phyloP scores from a whole-genome alignment of 2,888 invertebrate genomes.

The Dryobota labecula region DNA sequence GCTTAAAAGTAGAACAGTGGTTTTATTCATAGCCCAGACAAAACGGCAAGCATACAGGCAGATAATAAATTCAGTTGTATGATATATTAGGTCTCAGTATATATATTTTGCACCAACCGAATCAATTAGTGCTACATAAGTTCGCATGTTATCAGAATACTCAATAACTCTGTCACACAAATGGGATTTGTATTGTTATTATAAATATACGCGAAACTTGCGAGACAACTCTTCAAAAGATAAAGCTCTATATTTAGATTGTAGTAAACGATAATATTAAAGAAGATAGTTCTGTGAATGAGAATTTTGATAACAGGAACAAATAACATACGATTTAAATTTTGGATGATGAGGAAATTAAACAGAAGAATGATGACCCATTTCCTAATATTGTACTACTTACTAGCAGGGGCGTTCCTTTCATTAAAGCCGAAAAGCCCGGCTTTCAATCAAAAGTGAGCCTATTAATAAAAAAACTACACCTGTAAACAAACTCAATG shows the following conservation, averaged over 20 bases:
- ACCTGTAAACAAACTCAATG: no score
- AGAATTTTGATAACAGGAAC: conserved; percentile 12
- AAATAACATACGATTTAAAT: neutral
- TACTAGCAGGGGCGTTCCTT: no score
- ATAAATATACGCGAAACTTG: conserved; percentile 47
- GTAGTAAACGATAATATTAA: conserved; percentile 58
- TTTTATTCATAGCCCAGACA: conserved; percentile 34
- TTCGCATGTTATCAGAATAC: conserved; percentile 46
- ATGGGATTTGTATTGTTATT: conserved; percentile 58
- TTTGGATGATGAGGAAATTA: conserved; percentile 1
- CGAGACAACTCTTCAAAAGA: conserved; percentile 41
- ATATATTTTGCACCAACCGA: conserved; percentile 35
- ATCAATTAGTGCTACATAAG: conserved; percentile 58
- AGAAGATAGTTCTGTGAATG: conserved; percentile 50
- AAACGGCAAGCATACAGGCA: conserved; percentile 17
- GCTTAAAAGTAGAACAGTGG: conserved; percentile 30
- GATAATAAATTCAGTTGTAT: conserved; percentile 29
- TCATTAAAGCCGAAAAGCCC: no score
- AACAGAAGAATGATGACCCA: neutral
- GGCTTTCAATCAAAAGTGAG: no score
- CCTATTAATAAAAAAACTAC: no score
- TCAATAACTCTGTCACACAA: conserved; percentile 59
- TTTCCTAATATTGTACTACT: no score
- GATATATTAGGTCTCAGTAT: neutral
- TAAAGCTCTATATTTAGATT: conserved; percentile 59